Conservation (phyloP, 2,797 vertebrate species). For the Pseudotriccus pelzelni region DNA sequence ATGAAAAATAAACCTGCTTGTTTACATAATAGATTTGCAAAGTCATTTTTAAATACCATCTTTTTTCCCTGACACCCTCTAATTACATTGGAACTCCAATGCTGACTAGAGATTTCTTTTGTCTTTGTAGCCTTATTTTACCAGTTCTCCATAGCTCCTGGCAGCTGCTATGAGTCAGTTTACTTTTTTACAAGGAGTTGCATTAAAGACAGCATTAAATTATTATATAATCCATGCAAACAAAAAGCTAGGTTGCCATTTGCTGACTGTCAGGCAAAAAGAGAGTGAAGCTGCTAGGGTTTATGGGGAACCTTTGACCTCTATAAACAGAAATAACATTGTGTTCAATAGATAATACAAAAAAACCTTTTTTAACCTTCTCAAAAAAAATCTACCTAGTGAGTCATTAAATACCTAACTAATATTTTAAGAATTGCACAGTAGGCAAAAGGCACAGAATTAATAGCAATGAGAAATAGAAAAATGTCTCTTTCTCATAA, state of each 20-base stretch:
- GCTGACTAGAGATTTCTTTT: background rate
- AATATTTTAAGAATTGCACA: background rate
- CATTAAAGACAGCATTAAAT: slow-evolving; percentile 25
- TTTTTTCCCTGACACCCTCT: background rate
- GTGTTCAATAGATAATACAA: background rate
- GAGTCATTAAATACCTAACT: background rate
- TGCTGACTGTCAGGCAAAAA: slow-evolving; percentile 54
- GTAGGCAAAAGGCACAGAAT: background rate
- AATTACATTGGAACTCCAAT: background rate
- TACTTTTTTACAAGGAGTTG: slow-evolving; percentile 17
- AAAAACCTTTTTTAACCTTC: background rate
- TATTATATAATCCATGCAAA: slow-evolving; percentile 40
- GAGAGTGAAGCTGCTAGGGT: slow-evolving; percentile 22
- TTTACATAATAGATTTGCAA: background rate
- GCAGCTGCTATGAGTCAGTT: slow-evolving; percentile 43
- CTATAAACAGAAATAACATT: slow-evolving; percentile 36
- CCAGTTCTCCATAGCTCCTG: background rate
- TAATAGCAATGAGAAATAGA: background rate
- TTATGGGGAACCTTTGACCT: slow-evolving; percentile 41
- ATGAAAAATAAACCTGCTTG: background rate
- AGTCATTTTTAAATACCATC: background rate
- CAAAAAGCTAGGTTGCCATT: slow-evolving; percentile 22
- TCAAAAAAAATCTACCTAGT: background rate
- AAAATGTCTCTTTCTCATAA: background rate
- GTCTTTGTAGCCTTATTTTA: background rate